Percentiles rank a stretch among this genome's conserved stretches.
Evolutionary conservation across 2,797 vertebrate genomes (phyloP).

Genomic region (Artibeus lituratus): DNA sequence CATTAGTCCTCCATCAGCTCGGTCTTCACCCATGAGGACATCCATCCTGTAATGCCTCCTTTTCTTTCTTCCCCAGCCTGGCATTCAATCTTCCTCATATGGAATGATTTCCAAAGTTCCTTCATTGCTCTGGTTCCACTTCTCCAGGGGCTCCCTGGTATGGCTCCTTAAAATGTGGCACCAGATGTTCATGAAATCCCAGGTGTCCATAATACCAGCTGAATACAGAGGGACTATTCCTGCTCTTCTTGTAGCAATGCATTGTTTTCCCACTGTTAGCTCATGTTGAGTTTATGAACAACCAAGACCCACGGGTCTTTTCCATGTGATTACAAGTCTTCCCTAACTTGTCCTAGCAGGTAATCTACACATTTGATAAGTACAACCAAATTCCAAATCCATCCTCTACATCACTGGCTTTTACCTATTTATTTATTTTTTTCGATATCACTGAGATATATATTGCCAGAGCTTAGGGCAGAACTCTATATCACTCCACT

Average conservation of each 20-base stretch:
- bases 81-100: not conserved
- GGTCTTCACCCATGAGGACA: not conserved
- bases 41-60: not conserved
- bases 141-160: not conserved
- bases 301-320: not conserved
- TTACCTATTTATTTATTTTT: not conserved
- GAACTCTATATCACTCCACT: not conserved
- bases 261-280: not conserved
- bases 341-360: not conserved
- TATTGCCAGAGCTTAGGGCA: not conserved
- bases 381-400: not conserved
- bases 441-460: not conserved
- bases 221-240: not conserved
- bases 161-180: not conserved
- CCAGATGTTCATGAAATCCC: not conserved
- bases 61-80: not conserved
- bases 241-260: not conserved
- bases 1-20: not conserved
- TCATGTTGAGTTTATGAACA: not conserved
- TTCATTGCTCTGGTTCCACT: not conserved
- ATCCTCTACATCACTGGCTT: not conserved
- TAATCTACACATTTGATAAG: not conserved
- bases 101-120: not conserved
- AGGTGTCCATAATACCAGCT: not conserved
- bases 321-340: not conserved